A percentile compares a stretch with the other conserved stretches of the same genome.
Conservation (phyloP, 2,888 invertebrate species). For the Lasioglossum figueresi region DNA sequence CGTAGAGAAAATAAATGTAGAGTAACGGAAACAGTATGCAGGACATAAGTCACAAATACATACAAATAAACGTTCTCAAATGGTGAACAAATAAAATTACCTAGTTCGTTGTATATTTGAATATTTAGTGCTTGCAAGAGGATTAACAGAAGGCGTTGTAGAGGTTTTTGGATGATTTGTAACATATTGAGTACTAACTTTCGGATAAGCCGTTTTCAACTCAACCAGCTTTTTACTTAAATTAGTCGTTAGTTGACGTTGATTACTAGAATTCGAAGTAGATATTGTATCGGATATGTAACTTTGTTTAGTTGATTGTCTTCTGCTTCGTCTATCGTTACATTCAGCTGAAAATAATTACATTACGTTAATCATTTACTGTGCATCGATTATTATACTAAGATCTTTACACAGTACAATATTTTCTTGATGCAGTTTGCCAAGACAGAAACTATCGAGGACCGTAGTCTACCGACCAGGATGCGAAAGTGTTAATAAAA, state of each 20-base stretch:
- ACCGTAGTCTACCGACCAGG: background rate
- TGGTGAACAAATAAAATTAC: slow-evolving; percentile 46
- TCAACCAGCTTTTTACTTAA: slow-evolving; percentile 65
- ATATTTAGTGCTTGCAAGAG: slow-evolving; percentile 65
- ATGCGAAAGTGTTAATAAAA: background rate
- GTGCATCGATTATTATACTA: background rate
- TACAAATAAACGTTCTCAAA: slow-evolving; percentile 26
- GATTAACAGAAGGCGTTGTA: slow-evolving; percentile 64
- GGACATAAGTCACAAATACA: slow-evolving; percentile 17
- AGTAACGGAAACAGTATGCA: slow-evolving; percentile 4
- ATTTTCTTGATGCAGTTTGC: background rate
- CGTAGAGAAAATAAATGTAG: background rate
- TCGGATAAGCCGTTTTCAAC: slow-evolving; percentile 60
- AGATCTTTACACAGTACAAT: background rate
- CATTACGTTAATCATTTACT: slow-evolving; percentile 14
- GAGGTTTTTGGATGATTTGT: slow-evolving; percentile 67
- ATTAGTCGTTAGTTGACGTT: slow-evolving; percentile 59
- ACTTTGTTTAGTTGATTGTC: slow-evolving; percentile 67
- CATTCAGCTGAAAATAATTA: slow-evolving; percentile 77
- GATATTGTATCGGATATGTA: slow-evolving; percentile 64
- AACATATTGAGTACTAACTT: slow-evolving; percentile 61
- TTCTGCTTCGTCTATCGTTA: slow-evolving; percentile 67
- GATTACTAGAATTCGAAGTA: slow-evolving; percentile 61
- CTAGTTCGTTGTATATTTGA: slow-evolving; percentile 57
- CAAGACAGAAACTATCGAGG: background rate